phyloP scores from a whole-genome alignment of 1,140 invertebrate species.

The Drosophila rufa region DNA sequence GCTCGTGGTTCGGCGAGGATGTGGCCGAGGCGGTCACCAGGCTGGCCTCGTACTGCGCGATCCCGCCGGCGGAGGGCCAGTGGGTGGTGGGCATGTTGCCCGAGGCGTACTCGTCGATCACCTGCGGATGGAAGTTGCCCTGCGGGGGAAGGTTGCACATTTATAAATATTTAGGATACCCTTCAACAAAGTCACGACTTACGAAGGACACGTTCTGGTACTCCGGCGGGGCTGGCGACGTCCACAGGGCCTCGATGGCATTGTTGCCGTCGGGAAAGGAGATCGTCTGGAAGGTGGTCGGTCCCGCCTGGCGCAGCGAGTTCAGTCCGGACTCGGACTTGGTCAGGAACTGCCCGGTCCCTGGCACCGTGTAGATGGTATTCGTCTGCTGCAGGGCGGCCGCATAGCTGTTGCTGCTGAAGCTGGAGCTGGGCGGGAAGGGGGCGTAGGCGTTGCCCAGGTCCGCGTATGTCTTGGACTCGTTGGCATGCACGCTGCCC shows the following conservation, averaged over 20 bases:
- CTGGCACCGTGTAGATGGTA: slow-evolving; percentile 72
- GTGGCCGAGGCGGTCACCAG: slow-evolving; percentile 45
- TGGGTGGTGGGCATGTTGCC: slow-evolving; percentile 63
- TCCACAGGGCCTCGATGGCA: slow-evolving; percentile 61
- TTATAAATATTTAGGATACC: too few species aligned
- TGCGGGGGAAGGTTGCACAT: slow-evolving; percentile 30
- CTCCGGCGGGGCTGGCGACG: slow-evolving; percentile 42
- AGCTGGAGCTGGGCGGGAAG: slow-evolving; percentile 63
- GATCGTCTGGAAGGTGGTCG: slow-evolving; percentile 63
- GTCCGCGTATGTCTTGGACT: slow-evolving; percentile 81
- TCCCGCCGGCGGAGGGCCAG: slow-evolving; percentile 54
- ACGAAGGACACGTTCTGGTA: slow-evolving; percentile 69
- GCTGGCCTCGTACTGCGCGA: slow-evolving; percentile 61
- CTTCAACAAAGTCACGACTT: slow-evolving; percentile 39
- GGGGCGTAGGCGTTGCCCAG: slow-evolving; percentile 69
- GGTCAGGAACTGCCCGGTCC: slow-evolving; percentile 56
- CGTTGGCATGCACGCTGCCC: slow-evolving; percentile 63
- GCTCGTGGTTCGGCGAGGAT: slow-evolving; percentile 50
- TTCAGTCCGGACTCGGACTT: slow-evolving; percentile 73
- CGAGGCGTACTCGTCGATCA: slow-evolving; percentile 70
- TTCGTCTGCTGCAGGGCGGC: slow-evolving; percentile 63
- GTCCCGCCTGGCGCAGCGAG: slow-evolving; percentile 53
- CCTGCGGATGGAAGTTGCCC: slow-evolving; percentile 74
- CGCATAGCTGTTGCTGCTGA: slow-evolving; percentile 62
- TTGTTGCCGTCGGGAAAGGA: slow-evolving; percentile 48